A percentile compares a stretch with the other conserved stretches of the same genome.
Evolutionary conservation across 2,888 invertebrate genomes (phyloP).

Genomic region (Watsonalla cultraria): DNA sequence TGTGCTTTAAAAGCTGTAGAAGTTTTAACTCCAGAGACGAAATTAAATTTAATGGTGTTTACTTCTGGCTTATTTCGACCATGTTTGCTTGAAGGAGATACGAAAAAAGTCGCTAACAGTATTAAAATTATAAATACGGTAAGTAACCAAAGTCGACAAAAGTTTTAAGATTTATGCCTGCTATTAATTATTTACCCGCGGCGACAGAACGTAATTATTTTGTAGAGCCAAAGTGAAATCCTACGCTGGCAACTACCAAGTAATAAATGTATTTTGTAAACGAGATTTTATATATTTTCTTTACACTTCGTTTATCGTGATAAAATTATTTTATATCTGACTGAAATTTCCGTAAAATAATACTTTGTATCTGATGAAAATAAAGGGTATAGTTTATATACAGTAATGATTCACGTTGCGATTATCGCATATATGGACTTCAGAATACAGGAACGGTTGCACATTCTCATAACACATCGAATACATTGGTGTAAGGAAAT

Average conservation of each 20-base stretch:
- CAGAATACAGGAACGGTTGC: no score
- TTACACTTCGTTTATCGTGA: no score
- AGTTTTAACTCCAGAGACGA: neutral
- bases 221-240: conserved; percentile 53
- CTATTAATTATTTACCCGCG: conserved; percentile 58
- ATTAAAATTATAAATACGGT: conserved; percentile 50
- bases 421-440: no score
- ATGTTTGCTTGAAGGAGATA: conserved; percentile 8
- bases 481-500: no score
- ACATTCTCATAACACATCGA: no score
- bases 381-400: no score
- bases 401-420: no score
- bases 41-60: neutral
- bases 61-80: no score
- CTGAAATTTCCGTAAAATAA: neutral
- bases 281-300: conserved; percentile 4
- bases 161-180: conserved; percentile 57
- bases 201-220: conserved; percentile 60
- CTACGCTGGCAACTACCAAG: conserved; percentile 37
- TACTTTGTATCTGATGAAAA: neutral
- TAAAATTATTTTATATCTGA: no score
- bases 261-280: conserved; percentile 39
- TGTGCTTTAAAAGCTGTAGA: no score
- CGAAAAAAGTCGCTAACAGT: conserved; percentile 28
- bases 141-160: conserved; percentile 51